A percentile compares a stretch with the other conserved stretches of the same genome.
phyloP scores from a whole-genome alignment of 2,888 invertebrate genomes.

The Spilarctia lutea region DNA sequence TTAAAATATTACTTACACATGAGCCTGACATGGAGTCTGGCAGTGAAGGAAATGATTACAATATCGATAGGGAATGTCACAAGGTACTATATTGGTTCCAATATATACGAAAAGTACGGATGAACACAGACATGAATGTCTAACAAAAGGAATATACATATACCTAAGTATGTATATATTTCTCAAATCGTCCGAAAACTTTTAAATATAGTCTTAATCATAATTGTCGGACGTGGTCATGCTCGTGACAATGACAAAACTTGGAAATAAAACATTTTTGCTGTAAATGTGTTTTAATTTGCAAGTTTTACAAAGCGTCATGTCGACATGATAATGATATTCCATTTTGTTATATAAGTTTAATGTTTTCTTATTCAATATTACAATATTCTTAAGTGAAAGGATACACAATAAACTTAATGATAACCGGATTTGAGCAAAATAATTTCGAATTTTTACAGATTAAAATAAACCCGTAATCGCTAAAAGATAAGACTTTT shows the following conservation, averaged over 20 bases:
- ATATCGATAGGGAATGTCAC: neutral
- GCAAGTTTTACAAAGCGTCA: neutral
- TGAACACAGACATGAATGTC: neutral
- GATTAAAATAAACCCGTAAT: too few relatives aligned
- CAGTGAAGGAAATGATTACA: neutral
- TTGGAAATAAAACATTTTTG: neutral
- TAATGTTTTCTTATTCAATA: neutral
- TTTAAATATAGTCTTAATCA: neutral
- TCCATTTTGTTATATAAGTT: neutral
- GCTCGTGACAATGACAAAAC: neutral
- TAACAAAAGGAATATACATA: neutral
- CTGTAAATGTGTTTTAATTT: neutral
- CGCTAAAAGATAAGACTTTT: too few relatives aligned
- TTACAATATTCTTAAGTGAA: neutral
- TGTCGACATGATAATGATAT: neutral
- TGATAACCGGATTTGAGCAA: neutral
- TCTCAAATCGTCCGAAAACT: neutral
- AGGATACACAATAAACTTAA: neutral
- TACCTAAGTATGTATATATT: neutral
- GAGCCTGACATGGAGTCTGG: neutral
- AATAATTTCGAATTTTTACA: too few relatives aligned
- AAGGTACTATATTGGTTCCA: neutral
- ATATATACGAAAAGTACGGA: neutral
- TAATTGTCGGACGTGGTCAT: neutral
- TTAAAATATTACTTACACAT: constrained; percentile 1